Percentiles rank a stretch among this genome's conserved stretches.
Conservation (phyloP, 1,140 invertebrate species). For the Orchestia grillus region DNA sequence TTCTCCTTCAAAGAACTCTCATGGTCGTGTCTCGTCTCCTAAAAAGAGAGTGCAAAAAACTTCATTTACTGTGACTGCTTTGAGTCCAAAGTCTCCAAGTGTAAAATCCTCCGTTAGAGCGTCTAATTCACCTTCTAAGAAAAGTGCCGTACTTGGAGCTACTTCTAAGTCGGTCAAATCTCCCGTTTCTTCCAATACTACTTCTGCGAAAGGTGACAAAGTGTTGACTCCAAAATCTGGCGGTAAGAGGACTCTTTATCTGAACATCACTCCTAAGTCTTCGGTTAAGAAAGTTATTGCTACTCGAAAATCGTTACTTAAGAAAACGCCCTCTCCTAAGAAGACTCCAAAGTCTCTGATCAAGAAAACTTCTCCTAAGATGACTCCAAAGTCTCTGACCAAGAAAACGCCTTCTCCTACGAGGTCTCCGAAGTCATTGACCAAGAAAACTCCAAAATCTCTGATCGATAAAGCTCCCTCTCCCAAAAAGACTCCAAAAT, state of each 20-base stretch:
- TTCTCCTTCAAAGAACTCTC: neutral
- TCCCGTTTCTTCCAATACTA: slow-evolving; percentile 8
- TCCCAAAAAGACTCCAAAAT: slow-evolving; percentile 40
- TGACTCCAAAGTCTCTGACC: neutral
- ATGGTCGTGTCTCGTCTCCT: neutral
- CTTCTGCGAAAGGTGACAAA: neutral
- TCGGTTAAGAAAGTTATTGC: neutral
- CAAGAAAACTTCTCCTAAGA: slow-evolving; percentile 4
- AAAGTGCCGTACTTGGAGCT: neutral
- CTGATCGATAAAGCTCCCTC: neutral
- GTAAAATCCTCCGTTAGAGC: neutral
- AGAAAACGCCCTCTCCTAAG: neutral
- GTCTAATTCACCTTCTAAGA: neutral
- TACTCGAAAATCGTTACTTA: neutral
- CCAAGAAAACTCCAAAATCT: neutral
- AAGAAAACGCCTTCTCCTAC: neutral
- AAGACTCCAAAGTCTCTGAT: neutral
- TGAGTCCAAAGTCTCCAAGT: neutral
- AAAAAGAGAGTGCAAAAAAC: neutral
- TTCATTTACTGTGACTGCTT: neutral
- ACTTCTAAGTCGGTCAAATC: slow-evolving; percentile 13
- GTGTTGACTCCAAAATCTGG: neutral
- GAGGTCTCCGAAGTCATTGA: neutral
- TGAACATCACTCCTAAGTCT: slow-evolving; percentile 28
- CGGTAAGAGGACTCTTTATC: slow-evolving; percentile 44